Base-by-base conservation (phyloP, 2,888 invertebrate species). In the Netelia virgata region DNA sequence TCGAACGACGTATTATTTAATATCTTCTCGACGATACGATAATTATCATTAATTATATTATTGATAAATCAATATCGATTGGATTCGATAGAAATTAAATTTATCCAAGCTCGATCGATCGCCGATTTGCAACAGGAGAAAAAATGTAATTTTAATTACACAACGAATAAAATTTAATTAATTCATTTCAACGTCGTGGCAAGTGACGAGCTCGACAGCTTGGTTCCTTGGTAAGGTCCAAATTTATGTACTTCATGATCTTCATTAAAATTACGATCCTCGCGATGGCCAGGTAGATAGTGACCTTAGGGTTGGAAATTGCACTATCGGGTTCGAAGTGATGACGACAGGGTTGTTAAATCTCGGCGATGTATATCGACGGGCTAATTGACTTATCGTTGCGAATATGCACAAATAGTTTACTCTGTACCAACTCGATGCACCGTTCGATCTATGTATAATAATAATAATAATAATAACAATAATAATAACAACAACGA, bases 301-400 rank as follows among this genome's bases (percentile, higher is more conserved):
- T 50, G 64, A 69, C 47, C 63, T 69, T 55, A 57, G 23, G 43
- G 9, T 3, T 18, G 1, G 14, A 20, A 0, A 20, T 43, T 20
- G 18, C 8, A 11, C 14, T 8, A 41, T 8, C 53, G 20, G 66
- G 50, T 72, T 18, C 36, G 28, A 47, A 47, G 57, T n/a, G 2
- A 70, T 61, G 66, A 82, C 70, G 64, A 50, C 28, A 55, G 68
- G 50, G 73, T 61, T 76, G 55, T 77, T 77, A 50, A 76, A 81
- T 77, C 55, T 66, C 55, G 68, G n/a, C 55, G 43, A 36, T 50
- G 16, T 8, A 53, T 61, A 8, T 20, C 28, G n/a, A 68, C 16
- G n/a, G 47, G 47, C 68, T 77, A 77, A 84, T 84, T 84, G 73
- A 84, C 76, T 84, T 59, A 68, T 84, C 55, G 11, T 28, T 55